Conservation (phyloP, 2,797 vertebrate species). For the Adelosebastes latens region DNA sequence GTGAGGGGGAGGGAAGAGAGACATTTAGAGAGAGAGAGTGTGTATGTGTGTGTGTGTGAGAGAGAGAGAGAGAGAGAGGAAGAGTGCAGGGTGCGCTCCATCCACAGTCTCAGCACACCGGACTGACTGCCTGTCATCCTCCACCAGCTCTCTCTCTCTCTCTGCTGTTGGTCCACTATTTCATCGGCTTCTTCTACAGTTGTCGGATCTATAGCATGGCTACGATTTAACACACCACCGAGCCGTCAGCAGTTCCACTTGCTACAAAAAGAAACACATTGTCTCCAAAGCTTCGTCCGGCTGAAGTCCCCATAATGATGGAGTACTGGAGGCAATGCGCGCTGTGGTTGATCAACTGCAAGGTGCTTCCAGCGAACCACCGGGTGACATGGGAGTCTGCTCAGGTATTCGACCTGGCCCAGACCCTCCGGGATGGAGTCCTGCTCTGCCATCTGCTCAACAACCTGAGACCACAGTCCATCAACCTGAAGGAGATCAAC, state of each 20-base stretch:
- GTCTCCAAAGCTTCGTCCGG: not conserved
- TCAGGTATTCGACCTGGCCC: conserved; percentile 96
- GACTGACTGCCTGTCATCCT: conserved; percentile 55
- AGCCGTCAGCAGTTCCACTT: conserved; percentile 15
- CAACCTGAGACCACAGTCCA: conserved; percentile 90
- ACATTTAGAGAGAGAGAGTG: not conserved
- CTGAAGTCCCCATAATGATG: conserved; percentile 78
- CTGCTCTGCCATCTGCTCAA: conserved; percentile 96
- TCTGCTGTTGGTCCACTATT: not conserved
- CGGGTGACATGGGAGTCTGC: conserved; percentile 96
- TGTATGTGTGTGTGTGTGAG: not conserved
- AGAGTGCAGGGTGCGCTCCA: conserved; percentile 51
- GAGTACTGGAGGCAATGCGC: conserved; percentile 96
- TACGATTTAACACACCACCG: conserved; percentile 10
- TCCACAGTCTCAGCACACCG: conserved; percentile 53
- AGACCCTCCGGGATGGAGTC: conserved; percentile 95
- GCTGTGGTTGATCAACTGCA: conserved; percentile 94
- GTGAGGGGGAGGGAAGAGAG: conserved; percentile 65
- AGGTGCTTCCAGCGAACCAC: conserved; percentile 93
- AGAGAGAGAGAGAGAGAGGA: conserved; percentile 21
- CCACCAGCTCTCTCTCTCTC: not conserved
- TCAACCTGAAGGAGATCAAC: conserved; percentile 98
- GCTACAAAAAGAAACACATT: not conserved
- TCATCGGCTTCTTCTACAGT: not conserved
- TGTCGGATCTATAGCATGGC: conserved; percentile 51